Conservation (phyloP, 1,140 invertebrate species). For the Ceratosolen solmsi region DNA sequence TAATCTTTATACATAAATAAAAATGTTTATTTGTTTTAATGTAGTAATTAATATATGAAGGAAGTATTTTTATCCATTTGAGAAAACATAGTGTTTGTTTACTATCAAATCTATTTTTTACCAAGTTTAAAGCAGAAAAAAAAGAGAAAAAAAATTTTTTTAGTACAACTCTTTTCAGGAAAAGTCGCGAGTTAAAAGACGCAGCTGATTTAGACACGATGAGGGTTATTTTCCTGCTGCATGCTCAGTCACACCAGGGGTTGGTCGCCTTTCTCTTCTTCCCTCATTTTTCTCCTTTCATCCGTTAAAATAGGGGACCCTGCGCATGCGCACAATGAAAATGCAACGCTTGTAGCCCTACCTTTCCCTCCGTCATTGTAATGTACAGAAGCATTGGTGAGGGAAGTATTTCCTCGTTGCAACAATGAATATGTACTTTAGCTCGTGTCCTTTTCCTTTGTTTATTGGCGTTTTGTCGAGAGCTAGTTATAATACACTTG, state of each 20-base stretch:
- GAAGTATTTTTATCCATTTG: too few relatives aligned
- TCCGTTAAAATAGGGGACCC: too few relatives aligned
- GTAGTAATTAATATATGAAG: too few relatives aligned
- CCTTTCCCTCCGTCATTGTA: not conserved
- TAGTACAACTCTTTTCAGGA: not conserved
- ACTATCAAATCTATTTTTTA: too few relatives aligned
- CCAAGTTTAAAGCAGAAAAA: too few relatives aligned
- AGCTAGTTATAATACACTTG: not conserved
- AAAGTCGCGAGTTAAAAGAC: not conserved
- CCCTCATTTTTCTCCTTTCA: not conserved
- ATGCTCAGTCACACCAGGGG: not conserved
- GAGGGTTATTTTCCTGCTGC: not conserved
- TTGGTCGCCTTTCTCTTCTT: not conserved
- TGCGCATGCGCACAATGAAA: not conserved
- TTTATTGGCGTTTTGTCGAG: not conserved
- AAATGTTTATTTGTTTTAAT: too few relatives aligned
- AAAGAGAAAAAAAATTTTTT: too few relatives aligned
- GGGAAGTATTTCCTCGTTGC: not conserved
- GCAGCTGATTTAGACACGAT: not conserved
- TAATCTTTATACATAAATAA: too few relatives aligned
- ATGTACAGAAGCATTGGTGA: not conserved
- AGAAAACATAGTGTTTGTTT: too few relatives aligned
- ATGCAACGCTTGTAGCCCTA: not conserved
- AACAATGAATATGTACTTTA: not conserved
- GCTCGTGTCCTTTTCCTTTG: not conserved